Evolutionary conservation across 1,140 invertebrate genomes (phyloP).

Genomic region (Adoxophyes honmai): DNA sequence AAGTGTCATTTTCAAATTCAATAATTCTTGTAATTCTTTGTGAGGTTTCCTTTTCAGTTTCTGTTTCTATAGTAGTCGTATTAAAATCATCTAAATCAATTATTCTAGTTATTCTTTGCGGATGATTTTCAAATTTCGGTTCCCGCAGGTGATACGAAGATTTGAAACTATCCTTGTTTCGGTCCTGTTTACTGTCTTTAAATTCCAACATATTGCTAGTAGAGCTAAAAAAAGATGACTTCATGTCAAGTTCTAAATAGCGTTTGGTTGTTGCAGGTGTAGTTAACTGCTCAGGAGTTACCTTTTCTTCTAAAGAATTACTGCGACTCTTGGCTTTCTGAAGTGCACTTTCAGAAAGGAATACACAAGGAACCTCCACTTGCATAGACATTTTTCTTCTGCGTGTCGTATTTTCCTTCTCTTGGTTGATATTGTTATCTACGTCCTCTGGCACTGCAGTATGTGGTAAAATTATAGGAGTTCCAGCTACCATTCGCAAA

Average conservation of each 20-base stretch:
- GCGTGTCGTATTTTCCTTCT: conserved; percentile 59
- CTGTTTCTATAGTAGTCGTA: conserved; percentile 35
- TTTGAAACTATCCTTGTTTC: conserved; percentile 38
- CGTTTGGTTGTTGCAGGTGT: conserved; percentile 39
- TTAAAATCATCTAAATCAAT: conserved; percentile 50
- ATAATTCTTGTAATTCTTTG: conserved; percentile 69
- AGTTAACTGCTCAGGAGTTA: conserved; percentile 45
- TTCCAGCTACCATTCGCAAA: conserved; percentile 78
- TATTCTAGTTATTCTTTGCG: conserved; percentile 48
- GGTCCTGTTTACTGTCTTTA: conserved; percentile 24
- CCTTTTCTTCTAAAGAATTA: conserved; percentile 65
- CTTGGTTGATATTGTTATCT: conserved; percentile 65
- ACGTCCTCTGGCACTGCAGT: conserved; percentile 60
- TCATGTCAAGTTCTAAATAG: conserved; percentile 41
- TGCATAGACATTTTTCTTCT: conserved; percentile 73
- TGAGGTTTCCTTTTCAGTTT: conserved; percentile 50
- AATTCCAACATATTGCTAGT: conserved; percentile 34
- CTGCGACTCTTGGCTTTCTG: conserved; percentile 64
- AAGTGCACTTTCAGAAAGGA: conserved; percentile 68
- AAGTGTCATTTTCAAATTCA: conserved; percentile 62
- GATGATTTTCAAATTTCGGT: conserved; percentile 33
- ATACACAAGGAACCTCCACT: conserved; percentile 75
- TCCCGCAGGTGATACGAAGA: conserved; percentile 23
- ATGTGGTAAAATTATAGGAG: conserved; percentile 77
- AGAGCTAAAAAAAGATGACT: conserved; percentile 33